Evolutionary conservation across 2,888 invertebrate genomes (phyloP).

Genomic region (Cephus runcator): DNA sequence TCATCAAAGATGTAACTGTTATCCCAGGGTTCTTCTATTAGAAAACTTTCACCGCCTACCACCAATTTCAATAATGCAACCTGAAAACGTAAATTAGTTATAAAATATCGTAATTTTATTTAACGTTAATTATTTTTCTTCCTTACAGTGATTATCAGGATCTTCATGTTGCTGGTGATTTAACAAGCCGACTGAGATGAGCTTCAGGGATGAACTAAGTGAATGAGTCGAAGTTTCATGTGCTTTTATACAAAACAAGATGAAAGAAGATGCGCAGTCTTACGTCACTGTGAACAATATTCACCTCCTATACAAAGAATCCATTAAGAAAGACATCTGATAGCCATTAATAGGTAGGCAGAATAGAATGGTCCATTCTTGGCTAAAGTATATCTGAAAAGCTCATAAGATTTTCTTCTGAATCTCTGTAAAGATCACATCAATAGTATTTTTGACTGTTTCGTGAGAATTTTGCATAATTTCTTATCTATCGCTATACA

Average conservation of each 20-base stretch:
- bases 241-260: conserved; percentile 38
- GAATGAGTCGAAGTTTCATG: background rate
- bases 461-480: background rate
- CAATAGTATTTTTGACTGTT: background rate
- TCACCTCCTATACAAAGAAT: conserved; percentile 27
- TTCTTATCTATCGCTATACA: background rate
- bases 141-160: conserved; percentile 37
- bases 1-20: background rate
- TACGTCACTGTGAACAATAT: conserved; percentile 9
- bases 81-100: background rate
- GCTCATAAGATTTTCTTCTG: background rate
- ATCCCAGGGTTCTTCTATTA: background rate
- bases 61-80: background rate
- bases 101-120: background rate
- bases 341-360: conserved; percentile 22
- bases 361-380: background rate
- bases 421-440: background rate
- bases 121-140: background rate
- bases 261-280: conserved; percentile 20
- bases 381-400: background rate
- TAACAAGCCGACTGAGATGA: background rate
- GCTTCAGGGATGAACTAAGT: conserved; percentile 17
- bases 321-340: conserved; percentile 51
- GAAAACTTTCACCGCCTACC: background rate
- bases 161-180: conserved; percentile 29